phyloP scores from a whole-genome alignment of 2,113 vertebrate species.

The Lycaon pictus region DNA sequence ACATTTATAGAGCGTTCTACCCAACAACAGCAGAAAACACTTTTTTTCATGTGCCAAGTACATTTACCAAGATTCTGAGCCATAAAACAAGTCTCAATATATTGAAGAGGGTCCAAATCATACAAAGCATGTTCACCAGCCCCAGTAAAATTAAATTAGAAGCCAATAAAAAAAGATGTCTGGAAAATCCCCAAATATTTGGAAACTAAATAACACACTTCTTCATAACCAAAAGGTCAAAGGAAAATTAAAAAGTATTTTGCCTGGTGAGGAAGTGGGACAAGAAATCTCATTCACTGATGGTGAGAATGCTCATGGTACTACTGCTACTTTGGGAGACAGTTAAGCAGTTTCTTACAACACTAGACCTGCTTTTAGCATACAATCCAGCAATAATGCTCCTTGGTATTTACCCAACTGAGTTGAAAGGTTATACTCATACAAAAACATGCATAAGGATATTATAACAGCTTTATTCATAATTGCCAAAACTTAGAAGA shows the following conservation, averaged over 20 bases:
- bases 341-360: constrained; percentile 4
- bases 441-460: background rate
- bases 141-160: constrained; percentile 41
- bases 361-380: background rate
- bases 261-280: background rate
- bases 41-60: background rate
- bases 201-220: background rate
- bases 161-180: constrained; percentile 45
- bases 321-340: background rate
- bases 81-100: background rate
- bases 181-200: constrained; percentile 19
- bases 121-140: constrained; percentile 2
- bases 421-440: background rate
- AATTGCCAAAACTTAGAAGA: background rate
- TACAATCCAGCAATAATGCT: background rate
- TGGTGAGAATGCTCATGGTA: background rate
- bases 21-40: background rate
- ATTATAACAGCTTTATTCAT: background rate
- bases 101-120: background rate
- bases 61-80: background rate
- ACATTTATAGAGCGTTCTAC: background rate
- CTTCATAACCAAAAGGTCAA: background rate
- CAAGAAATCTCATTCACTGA: background rate
- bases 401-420: background rate
- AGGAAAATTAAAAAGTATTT: constrained; percentile 5